These are phyloP conservation scores for Drosophila lacertosa DNA, from an alignment of 1,140 invertebrate species.

Conservation along the genomic window DNA sequence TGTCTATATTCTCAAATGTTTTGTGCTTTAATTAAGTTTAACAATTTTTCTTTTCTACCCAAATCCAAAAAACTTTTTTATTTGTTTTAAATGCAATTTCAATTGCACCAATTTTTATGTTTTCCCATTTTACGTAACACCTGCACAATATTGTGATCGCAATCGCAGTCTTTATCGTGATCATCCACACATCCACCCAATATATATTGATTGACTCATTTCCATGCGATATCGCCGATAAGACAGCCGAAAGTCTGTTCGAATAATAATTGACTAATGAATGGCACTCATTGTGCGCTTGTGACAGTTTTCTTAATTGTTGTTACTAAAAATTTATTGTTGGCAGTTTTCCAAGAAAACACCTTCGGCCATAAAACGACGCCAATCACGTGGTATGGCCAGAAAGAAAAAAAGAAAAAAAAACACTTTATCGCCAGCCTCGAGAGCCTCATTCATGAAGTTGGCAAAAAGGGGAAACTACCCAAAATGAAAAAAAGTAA, in stretches of 20 bases:
- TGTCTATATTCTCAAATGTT: background rate
- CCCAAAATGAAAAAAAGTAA: slow-evolving; percentile 4
- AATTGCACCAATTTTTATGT: background rate
- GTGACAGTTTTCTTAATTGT: slow-evolving; percentile 65
- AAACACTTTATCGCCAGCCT: slow-evolving; percentile 20
- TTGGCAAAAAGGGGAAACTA: slow-evolving; percentile 12
- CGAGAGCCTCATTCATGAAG: slow-evolving; percentile 19
- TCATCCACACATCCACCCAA: background rate
- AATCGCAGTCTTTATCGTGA: slow-evolving; percentile 2
- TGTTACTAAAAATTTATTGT: slow-evolving; percentile 46
- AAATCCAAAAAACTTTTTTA: too few species aligned
- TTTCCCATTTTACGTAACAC: slow-evolving; percentile 1
- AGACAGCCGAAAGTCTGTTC: slow-evolving; percentile 40
- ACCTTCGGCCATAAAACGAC: slow-evolving; percentile 31
- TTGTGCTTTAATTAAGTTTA: background rate
- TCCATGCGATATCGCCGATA: slow-evolving; percentile 49
- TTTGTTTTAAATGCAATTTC: background rate
- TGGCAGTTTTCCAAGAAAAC: slow-evolving; percentile 34
- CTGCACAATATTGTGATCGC: slow-evolving; percentile 20
- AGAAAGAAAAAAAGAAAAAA: too few species aligned
- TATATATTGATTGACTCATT: slow-evolving; percentile 60
- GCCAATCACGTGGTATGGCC: slow-evolving; percentile 33
- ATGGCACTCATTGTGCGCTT: slow-evolving; percentile 62
- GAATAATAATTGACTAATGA: slow-evolving; percentile 64
- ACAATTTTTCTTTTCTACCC: too few species aligned